Evolutionary conservation across 2,888 invertebrate species (phyloP).

Genomic region (Girardia tigrina): DNA sequence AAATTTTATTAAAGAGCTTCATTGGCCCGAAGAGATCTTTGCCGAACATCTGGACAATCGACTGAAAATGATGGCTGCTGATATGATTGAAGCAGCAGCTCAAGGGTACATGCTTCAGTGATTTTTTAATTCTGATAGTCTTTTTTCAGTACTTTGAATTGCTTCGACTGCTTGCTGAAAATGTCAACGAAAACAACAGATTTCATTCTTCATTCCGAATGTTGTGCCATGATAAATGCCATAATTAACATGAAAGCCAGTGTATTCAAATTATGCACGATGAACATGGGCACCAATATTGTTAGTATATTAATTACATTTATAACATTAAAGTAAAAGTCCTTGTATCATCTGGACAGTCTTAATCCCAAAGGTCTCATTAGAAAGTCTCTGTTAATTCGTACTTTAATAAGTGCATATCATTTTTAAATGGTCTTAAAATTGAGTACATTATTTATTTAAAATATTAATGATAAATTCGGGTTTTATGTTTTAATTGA

Average conservation of each 20-base stretch:
- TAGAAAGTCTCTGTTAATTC: too few relatives aligned
- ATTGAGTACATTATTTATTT: too few relatives aligned
- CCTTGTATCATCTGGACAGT: neutral
- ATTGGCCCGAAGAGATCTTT: slow-evolving; percentile 97
- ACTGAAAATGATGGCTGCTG: slow-evolving; percentile 88
- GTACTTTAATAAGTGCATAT: too few relatives aligned
- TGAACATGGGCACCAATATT: slow-evolving; percentile 36
- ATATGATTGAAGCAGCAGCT: slow-evolving; percentile 96
- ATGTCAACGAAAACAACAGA: slow-evolving; percentile 62
- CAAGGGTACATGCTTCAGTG: slow-evolving; percentile 55
- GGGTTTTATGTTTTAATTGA: too few relatives aligned
- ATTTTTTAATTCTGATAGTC: neutral
- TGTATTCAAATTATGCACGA: slow-evolving; percentile 39
- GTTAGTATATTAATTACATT: slow-evolving; percentile 24
- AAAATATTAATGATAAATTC: too few relatives aligned
- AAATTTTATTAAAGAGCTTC: slow-evolving; percentile 86
- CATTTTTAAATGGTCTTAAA: too few relatives aligned
- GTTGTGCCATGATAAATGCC: slow-evolving; percentile 98
- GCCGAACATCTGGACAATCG: slow-evolving; percentile 85
- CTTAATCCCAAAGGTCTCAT: too few relatives aligned
- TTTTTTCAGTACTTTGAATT: slow-evolving; percentile 50
- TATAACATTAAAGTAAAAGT: neutral
- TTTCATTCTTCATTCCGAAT: slow-evolving; percentile 88
- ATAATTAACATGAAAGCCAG: slow-evolving; percentile 62
- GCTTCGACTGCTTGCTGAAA: slow-evolving; percentile 59